Conservation (phyloP, 2,888 invertebrate genomes). For the Mesoligia furuncula region DNA sequence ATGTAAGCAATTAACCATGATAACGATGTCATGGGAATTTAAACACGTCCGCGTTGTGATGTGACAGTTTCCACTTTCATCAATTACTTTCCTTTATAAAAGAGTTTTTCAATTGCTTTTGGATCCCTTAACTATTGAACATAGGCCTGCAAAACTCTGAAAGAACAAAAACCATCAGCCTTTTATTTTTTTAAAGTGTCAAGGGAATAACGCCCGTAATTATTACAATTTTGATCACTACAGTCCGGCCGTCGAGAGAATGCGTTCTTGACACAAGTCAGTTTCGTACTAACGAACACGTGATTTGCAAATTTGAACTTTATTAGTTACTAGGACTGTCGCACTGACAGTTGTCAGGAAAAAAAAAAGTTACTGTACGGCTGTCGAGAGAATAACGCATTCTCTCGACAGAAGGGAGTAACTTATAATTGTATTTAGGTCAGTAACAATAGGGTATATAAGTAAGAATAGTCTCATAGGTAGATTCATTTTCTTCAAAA, state of each 20-base stretch:
- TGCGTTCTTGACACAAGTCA: neutral
- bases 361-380: neutral
- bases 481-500: neutral
- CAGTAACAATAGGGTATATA: neutral
- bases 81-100: constrained; percentile 1
- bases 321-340: neutral
- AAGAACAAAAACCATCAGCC: neutral
- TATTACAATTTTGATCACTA: neutral
- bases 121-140: neutral
- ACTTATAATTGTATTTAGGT: neutral
- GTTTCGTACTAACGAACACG: neutral
- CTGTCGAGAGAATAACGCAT: neutral
- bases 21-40: constrained; percentile 15
- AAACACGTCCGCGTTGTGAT: constrained; percentile 5
- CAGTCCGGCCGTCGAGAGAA: neutral
- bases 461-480: neutral
- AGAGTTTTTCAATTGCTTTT: neutral
- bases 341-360: neutral
- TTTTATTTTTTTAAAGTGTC: too few relatives aligned
- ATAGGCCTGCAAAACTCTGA: neutral
- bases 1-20: neutral
- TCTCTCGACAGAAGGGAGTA: neutral
- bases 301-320: neutral
- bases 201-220: neutral
- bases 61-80: neutral